Evolutionary conservation across 2,797 vertebrate genomes (phyloP).

Genomic region (Arrhamphus sclerolepis): DNA sequence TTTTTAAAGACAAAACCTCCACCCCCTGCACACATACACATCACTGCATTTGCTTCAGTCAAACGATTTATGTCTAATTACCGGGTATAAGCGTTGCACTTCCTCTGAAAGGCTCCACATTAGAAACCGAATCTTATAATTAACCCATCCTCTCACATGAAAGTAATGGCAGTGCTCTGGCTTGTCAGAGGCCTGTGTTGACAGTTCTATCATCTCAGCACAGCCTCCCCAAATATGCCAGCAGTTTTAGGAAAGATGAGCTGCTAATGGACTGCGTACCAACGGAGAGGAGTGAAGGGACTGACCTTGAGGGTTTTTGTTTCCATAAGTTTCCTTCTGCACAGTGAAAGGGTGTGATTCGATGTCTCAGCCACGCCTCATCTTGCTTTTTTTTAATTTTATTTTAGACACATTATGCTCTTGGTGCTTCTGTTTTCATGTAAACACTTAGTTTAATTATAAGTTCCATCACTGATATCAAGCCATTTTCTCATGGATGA

Average conservation of each 20-base stretch:
- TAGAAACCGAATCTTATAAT: constrained; percentile 84
- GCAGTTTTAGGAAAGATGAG: constrained; percentile 68
- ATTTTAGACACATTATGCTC: neutral
- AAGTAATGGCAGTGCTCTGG: constrained; percentile 77
- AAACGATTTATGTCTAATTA: constrained; percentile 81
- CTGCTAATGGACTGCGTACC: constrained; percentile 62
- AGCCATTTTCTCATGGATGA: too few species aligned
- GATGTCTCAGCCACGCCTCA: neutral
- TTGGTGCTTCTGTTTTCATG: neutral
- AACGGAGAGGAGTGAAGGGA: constrained; percentile 35
- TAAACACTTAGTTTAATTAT: neutral
- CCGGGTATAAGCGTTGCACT: constrained; percentile 71
- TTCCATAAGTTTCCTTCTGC: constrained; percentile 29
- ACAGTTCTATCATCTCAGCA: constrained; percentile 75
- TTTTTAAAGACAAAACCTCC: constrained; percentile 47
- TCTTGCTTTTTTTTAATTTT: neutral
- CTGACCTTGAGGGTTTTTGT: constrained; percentile 57
- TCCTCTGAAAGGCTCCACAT: constrained; percentile 77
- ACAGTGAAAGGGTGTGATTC: neutral
- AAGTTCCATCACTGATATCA: too few species aligned
- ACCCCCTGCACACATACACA: constrained; percentile 47
- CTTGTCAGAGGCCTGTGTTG: constrained; percentile 73
- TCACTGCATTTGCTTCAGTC: constrained; percentile 68
- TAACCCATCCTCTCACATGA: constrained; percentile 80
- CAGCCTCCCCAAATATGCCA: constrained; percentile 51